These are phyloP conservation scores for Epinephelus cyanopodus DNA, from an alignment of 2,113 vertebrate species.

Conservation along the genomic window DNA sequence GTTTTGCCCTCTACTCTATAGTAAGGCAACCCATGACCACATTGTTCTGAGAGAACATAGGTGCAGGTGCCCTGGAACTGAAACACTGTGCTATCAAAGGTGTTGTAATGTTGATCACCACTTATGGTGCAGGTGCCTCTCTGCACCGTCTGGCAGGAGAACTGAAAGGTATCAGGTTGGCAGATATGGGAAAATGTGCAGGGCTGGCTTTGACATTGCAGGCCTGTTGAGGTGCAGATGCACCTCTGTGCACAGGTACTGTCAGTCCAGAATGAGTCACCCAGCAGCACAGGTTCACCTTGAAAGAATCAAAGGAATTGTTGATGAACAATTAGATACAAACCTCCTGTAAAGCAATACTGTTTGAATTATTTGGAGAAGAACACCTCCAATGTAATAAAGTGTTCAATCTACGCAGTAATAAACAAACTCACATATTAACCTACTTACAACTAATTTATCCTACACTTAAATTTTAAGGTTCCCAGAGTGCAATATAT, in stretches of 20 bases:
- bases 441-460: too few species aligned
- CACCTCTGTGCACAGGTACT: slow-evolving; percentile 65
- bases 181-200: slow-evolving; percentile 75
- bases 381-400: too few species aligned
- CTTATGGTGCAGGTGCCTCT: slow-evolving; percentile 69
- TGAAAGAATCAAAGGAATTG: not conserved
- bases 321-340: not conserved
- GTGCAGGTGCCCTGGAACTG: slow-evolving; percentile 64
- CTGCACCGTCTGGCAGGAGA: slow-evolving; percentile 64
- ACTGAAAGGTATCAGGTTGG: slow-evolving; percentile 39
- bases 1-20: too few species aligned
- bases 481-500: too few species aligned
- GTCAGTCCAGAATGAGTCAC: slow-evolving; percentile 76
- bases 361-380: too few species aligned
- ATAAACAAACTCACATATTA: too few species aligned
- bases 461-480: too few species aligned
- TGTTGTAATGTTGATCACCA: slow-evolving; percentile 79
- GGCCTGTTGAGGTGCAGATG: slow-evolving; percentile 48
- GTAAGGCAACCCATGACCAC: too few species aligned
- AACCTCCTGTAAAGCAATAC: too few species aligned
- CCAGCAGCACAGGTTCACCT: slow-evolving; percentile 61
- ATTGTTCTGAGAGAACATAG: too few species aligned
- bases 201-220: slow-evolving; percentile 51
- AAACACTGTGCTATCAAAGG: slow-evolving; percentile 71
- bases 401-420: too few species aligned